Evolutionary conservation across 2,797 vertebrate genomes (phyloP).

Genomic region (Valencia hispanica): DNA sequence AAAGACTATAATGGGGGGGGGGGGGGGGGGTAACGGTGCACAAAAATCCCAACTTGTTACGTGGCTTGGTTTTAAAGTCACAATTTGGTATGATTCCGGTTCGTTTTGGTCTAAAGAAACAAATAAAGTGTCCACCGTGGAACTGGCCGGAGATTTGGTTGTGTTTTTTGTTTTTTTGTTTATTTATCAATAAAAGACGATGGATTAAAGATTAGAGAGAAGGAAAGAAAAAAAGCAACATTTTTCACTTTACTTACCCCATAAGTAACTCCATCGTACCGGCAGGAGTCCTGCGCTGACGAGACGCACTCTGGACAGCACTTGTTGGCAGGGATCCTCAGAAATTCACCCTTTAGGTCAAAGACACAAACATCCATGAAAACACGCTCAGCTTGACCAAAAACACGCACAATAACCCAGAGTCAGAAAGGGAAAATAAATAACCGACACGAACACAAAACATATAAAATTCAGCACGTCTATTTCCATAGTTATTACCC

Average conservation of each 20-base stretch:
- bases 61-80: too few relatives aligned
- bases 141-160: too few relatives aligned
- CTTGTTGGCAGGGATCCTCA: constrained; percentile 85
- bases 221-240: background rate
- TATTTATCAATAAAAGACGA: too few relatives aligned
- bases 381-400: background rate
- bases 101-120: too few relatives aligned
- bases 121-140: too few relatives aligned
- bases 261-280: constrained; percentile 79
- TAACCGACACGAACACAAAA: constrained; percentile 12
- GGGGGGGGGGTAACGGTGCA: too few relatives aligned
- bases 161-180: too few relatives aligned
- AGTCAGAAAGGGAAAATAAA: background rate
- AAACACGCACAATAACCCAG: constrained; percentile 23
- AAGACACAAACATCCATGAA: constrained; percentile 30
- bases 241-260: constrained; percentile 81
- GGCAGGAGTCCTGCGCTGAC: constrained; percentile 81
- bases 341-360: constrained; percentile 83
- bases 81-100: too few relatives aligned
- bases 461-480: background rate
- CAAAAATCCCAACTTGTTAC: too few relatives aligned
- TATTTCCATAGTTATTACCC: constrained; percentile 33
- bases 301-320: constrained; percentile 90
- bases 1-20: too few relatives aligned
- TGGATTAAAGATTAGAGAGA: background rate